Base-by-base conservation (phyloP, 1,140 invertebrate genomes). In the Drosophila pruinosa region DNA sequence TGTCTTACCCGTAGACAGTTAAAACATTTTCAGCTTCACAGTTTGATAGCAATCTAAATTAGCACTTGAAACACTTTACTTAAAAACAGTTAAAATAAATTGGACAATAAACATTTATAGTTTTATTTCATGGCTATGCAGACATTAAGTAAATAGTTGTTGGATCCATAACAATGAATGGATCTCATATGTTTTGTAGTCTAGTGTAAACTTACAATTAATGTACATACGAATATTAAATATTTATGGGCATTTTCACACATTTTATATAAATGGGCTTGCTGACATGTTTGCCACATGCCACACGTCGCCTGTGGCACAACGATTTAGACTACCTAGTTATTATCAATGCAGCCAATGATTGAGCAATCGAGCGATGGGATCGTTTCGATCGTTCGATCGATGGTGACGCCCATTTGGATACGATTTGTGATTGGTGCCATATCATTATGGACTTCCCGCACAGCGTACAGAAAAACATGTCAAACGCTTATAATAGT, bases 391-490 rank as follows among this genome's bases (percentile, higher is more conserved):
- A n/a, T n/a, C n/a, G n/a, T n/a, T n/a, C 39, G 43, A 24, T 50
- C 12, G 48, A 31, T 36, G 65, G 19, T 57, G 47, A 75, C 79
- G 72, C 75, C 79, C 68, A 81, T 56, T 57, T 65, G 6, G 21
- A 41, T 41, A 22, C n/a, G 54, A 39, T 67, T 58, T 59, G 43
- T 50, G 39, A 39, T 52, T 50, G 14, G 4, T 10, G 31, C n/a
- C 43, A 47, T 24, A 68, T 56, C 21, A 14, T 61, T 86, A 73
- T 85, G 80, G 81, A 86, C 81, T 85, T 85, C 80, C 80, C 80
- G 81, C 41, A 53, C 24, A 15, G 12, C 6, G 43, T 48, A 17
- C 34, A 69, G 47, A 61, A 67, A 67, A 67, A 67, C 48, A 47
- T 63, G 19, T 53, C 65, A 45, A 22, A 34, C 39, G 10, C 34